Evolutionary conservation across 1,140 invertebrate genomes (phyloP), one percentile per base, ranked within the genome.

Genomic region (Branchinecta lindahli): DNA sequence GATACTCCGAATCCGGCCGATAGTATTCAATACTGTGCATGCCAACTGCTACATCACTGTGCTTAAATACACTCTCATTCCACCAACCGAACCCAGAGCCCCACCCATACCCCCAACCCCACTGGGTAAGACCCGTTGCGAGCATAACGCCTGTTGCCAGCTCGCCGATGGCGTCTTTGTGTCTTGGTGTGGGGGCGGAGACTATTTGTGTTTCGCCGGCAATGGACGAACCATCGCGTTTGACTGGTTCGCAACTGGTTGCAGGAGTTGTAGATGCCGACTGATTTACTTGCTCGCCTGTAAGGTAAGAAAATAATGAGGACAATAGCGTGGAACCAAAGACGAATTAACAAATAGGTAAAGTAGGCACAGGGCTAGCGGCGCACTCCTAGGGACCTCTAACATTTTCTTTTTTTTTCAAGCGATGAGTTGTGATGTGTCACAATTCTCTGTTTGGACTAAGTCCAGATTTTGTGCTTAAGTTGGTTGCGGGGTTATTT

Each of bases 101-200:
- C 70, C 70, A 71, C 6, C 45, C 68, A 47, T 69, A 47, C 15
- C 70, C 70, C 70, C 70, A 71, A n/a, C 70, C 70, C 70, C 70
- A 71, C 12, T 68, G 61, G 20, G 70, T 68, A 44, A 71, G 68
- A 7, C 70, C 70, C 8, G 70, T 69, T 12, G 70, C 70, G 44
- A 71, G 61, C 70, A 71, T 71, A 46, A 71, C 67, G 20, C 70
- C 70, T 5, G 70, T 71, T 33, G 70, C 70, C 44, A 71, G 20
- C 45, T 71, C 70, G 44, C 70, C 70, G 12, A 71, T 66, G 18
- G 12, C 18, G 52, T 61, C 52, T 61, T 61, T 61, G 2, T 61
- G 12, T 61, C 52, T 12, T 15, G 18, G 12, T 61, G 18, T 12
- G 18, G 52, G 52, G 12, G 52, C 52, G 12, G 12, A 6, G 2